Evolutionary conservation across 2,797 vertebrate genomes (phyloP).

Genomic region (Podarcis lilfordi): DNA sequence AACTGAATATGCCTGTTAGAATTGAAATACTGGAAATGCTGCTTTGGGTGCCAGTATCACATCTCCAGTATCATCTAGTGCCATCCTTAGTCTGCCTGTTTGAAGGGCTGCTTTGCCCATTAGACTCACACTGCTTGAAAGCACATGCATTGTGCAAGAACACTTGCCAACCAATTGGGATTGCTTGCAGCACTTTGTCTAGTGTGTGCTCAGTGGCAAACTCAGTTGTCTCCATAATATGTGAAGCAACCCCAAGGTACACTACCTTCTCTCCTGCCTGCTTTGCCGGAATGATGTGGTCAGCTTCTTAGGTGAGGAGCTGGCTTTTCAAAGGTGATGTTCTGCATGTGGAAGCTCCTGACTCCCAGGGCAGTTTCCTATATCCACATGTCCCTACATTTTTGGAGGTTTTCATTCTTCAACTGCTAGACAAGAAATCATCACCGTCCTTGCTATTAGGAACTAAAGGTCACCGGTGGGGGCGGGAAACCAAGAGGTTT

Average conservation of each 20-base stretch:
- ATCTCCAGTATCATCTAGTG: neutral
- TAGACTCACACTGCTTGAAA: neutral
- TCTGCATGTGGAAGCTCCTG: neutral
- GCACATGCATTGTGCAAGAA: neutral
- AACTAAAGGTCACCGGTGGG: too few relatives aligned
- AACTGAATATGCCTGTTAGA: too few relatives aligned
- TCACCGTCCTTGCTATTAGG: too few relatives aligned
- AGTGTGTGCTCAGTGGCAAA: neutral
- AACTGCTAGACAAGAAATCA: too few relatives aligned
- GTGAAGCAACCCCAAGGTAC: neutral
- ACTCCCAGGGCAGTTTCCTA: neutral
- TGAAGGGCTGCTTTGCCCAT: neutral
- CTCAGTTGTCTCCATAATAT: neutral
- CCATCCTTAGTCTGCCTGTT: neutral
- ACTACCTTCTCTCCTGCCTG: neutral
- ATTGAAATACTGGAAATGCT: too few relatives aligned
- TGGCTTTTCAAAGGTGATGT: neutral
- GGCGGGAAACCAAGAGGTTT: neutral
- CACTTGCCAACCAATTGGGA: neutral
- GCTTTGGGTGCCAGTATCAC: too few relatives aligned
- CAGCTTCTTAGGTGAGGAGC: too few relatives aligned
- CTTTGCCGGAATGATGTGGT: too few relatives aligned
- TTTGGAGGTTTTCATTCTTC: too few relatives aligned
- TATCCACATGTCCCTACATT: neutral
- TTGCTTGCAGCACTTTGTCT: neutral